Base-by-base conservation (phyloP, 2,113 vertebrate genomes). In the Engystomops pustulosus region DNA sequence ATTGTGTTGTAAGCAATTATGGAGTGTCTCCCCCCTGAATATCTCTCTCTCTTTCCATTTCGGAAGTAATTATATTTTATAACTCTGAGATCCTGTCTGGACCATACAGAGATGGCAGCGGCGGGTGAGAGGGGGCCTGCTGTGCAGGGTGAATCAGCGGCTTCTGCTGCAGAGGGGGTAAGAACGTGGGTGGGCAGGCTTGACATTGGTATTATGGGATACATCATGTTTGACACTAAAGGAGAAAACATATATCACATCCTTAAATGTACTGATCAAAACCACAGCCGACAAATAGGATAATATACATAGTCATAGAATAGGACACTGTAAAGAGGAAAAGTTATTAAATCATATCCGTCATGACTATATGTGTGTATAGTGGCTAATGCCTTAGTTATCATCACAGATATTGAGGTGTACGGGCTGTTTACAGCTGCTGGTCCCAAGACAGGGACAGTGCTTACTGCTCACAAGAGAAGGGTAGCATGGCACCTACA, bases 31-130 rank as follows among this genome's bases (percentile, higher is more conserved):
- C 53, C 67, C 79, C 34, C 25, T 71, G 36, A 71, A 55, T 49
- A 60, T 60, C 53, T 45, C 58, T 82, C 81, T 84, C 81, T 84
- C 79, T 69, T 30, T 44, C 65, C 67, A 81, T 81, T 69, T 84
- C 74, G 62, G 83, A 84, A 84, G 81, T 60, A 84, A 84, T 84
- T 84, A 62, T 77, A 6, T 79, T 85, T 78, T 85, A 79, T 78
- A 85, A 85, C 71, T 41, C 75, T 44, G 83, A 79, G 49, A 77
- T 79, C 62, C 83, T 85, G 83, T 85, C 74, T 85, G 62, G 74
- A 69, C 45, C 23, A 60, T 49, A 44, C 60, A 77, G 41, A 51
- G 58, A 17, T 14, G 38, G 72, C 3, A 34, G 1, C 20, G 3
- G 27, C n/a, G n/a, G 70, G 6, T 47, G 62, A 8, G 53, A 11